These are phyloP conservation scores for Oryzias melastigma DNA, from an alignment of 2,113 vertebrate species.

Conservation along the genomic window DNA sequence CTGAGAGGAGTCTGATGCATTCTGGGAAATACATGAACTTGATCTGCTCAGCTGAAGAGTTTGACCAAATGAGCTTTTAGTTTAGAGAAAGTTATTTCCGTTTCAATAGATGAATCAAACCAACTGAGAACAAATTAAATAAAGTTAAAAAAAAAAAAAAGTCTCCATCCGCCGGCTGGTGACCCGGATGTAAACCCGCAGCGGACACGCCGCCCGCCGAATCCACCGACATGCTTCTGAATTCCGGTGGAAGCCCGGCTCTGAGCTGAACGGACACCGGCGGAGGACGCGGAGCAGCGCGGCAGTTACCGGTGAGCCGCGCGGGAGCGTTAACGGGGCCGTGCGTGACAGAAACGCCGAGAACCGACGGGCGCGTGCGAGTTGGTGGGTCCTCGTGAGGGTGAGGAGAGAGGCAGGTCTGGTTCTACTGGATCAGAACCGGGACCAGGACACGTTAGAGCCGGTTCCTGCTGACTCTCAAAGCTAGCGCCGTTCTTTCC, in stretches of 20 bases:
- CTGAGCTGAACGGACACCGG: slow-evolving; percentile 3
- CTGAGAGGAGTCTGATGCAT: too few relatives aligned
- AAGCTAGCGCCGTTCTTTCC: rapidly evolving
- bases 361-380: neutral
- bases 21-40: too few relatives aligned
- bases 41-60: too few relatives aligned
- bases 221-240: slow-evolving; percentile 14
- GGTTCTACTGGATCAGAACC: neutral
- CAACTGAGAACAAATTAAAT: too few relatives aligned
- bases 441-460: neutral
- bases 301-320: slow-evolving; percentile 13
- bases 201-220: slow-evolving; percentile 62
- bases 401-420: too few relatives aligned
- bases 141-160: too few relatives aligned
- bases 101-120: too few relatives aligned
- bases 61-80: too few relatives aligned
- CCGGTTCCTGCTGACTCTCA: rapidly evolving
- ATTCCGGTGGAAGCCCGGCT: slow-evolving; percentile 8
- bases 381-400: neutral
- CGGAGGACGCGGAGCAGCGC: neutral
- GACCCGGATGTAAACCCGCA: slow-evolving; percentile 46
- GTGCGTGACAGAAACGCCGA: neutral
- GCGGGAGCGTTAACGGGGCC: neutral
- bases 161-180: slow-evolving; percentile 2
- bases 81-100: too few relatives aligned